Evolutionary conservation across 2,113 vertebrate genomes (phyloP).

Genomic region (Cisticola juncidis): DNA sequence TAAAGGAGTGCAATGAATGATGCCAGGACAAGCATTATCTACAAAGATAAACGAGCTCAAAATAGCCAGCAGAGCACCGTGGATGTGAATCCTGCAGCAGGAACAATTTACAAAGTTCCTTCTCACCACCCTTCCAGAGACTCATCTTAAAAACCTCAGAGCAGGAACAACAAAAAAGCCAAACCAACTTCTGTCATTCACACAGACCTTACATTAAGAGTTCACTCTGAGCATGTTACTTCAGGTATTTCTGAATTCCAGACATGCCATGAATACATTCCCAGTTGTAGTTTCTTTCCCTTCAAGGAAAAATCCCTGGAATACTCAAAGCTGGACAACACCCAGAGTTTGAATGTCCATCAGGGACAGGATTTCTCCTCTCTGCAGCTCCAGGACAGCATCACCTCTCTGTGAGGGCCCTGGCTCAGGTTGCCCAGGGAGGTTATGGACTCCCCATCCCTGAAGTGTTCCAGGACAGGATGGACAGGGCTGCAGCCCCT

Average conservation of each 20-base stretch:
- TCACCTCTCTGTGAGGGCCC: background rate
- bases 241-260: background rate
- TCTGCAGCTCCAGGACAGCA: background rate
- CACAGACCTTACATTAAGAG: rapidly evolving
- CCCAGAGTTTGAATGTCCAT: rapidly evolving
- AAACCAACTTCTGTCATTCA: background rate
- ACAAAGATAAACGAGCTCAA: conserved; percentile 40
- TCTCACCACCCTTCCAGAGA: background rate
- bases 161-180: background rate
- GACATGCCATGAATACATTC: background rate
- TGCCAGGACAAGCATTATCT: conserved; percentile 64
- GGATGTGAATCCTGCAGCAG: background rate
- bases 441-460: background rate
- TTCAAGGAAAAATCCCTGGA: background rate
- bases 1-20: background rate
- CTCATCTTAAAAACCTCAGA: background rate
- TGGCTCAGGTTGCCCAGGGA: background rate
- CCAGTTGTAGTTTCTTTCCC: background rate
- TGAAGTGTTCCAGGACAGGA: background rate
- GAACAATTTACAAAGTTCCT: background rate
- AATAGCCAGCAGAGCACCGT: background rate
- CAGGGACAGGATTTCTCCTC: background rate
- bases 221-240: rapidly evolving
- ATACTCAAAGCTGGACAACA: background rate
- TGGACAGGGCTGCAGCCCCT: background rate